Conservation (phyloP, 2,888 invertebrate genomes). For the Spicauda simplicius region DNA sequence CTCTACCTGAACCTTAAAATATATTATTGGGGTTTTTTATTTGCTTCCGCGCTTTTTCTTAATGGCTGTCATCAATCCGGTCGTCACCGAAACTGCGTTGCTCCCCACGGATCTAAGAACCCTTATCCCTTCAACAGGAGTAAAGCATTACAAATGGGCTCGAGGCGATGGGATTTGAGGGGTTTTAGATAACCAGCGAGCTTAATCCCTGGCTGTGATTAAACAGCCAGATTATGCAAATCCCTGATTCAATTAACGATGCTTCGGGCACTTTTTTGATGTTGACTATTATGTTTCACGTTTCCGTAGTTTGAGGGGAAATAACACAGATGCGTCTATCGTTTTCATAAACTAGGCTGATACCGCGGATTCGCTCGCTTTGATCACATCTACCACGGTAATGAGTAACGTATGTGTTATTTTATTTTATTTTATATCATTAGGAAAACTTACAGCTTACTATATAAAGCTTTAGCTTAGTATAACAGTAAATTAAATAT, state of each 20-base stretch:
- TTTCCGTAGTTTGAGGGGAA: too few relatives aligned
- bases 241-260: constrained; percentile 31
- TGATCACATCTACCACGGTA: too few relatives aligned
- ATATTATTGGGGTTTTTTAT: constrained; percentile 20
- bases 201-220: constrained; percentile 33
- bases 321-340: too few relatives aligned
- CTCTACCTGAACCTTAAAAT: neutral
- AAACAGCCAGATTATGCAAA: constrained; percentile 32
- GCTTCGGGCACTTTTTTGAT: constrained; percentile 13
- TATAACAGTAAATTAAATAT: too few relatives aligned
- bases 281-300: too few relatives aligned
- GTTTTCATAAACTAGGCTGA: too few relatives aligned
- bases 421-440: too few relatives aligned
- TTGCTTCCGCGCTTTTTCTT: constrained; percentile 29
- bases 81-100: constrained; percentile 8
- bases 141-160: constrained; percentile 33
- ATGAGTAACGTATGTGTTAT: too few relatives aligned
- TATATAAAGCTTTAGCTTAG: too few relatives aligned
- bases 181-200: constrained; percentile 33
- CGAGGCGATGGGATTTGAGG: constrained; percentile 31
- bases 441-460: too few relatives aligned
- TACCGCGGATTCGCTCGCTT: too few relatives aligned
- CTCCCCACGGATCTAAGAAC: constrained; percentile 19
- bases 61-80: constrained; percentile 26
- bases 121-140: constrained; percentile 28